Conservation (phyloP, 2,888 invertebrate species). For the Cylindroiulus punctatus region DNA sequence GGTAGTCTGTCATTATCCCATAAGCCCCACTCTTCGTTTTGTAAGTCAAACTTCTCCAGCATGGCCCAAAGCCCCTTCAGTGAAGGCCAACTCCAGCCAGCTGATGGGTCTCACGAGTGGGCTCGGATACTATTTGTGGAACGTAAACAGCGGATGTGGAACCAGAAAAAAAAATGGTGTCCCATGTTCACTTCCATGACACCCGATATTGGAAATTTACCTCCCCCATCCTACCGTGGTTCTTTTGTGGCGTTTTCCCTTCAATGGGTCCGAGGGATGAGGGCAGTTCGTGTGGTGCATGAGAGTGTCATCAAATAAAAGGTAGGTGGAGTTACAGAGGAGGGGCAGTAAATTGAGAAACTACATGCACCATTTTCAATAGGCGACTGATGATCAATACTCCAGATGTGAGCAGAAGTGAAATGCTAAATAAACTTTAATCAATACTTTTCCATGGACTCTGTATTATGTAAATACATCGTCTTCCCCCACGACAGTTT, state of each 20-base stretch:
- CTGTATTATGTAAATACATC: background rate
- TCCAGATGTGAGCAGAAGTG: conserved; percentile 13
- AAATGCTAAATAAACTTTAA: conserved; percentile 13
- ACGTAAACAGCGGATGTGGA: conserved; percentile 29
- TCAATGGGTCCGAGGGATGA: background rate
- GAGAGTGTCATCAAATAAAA: conserved; percentile 9
- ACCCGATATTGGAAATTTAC: background rate
- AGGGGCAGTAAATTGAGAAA: background rate
- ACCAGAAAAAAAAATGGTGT: conserved; percentile 5
- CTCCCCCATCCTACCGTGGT: background rate
- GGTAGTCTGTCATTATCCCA: conserved; percentile 33
- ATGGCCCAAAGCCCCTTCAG: background rate
- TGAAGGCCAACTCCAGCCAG: conserved; percentile 7
- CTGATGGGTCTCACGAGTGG: background rate
- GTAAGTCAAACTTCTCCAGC: conserved; percentile 7
- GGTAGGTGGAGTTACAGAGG: background rate
- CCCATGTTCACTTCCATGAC: background rate
- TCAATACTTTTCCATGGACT: background rate
- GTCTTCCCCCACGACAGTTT: background rate
- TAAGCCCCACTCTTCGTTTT: background rate
- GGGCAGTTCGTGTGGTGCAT: background rate
- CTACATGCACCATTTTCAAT: background rate
- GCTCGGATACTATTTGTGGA: conserved; percentile 16
- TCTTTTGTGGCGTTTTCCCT: conserved; percentile 1
- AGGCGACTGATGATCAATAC: conserved; percentile 1